phyloP scores from a whole-genome alignment of 2,888 invertebrate species.

The Suillia variegata region DNA sequence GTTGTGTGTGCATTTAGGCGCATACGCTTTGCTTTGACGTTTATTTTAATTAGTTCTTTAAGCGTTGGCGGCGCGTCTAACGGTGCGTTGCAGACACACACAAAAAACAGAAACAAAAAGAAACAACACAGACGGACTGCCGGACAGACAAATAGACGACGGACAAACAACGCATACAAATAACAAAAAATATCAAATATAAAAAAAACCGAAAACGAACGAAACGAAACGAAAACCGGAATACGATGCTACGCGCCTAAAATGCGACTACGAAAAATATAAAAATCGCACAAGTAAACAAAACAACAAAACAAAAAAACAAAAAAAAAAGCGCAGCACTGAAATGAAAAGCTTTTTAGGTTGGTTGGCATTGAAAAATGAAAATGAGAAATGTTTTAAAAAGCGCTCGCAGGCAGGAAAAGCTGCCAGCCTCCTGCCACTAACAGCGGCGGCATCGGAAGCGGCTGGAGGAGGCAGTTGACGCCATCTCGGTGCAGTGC shows the following conservation, averaged over 20 bases:
- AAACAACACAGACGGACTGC: neutral
- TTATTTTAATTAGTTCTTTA: slow-evolving; percentile 44
- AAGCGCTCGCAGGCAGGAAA: slow-evolving; percentile 20
- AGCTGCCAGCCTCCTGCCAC: neutral
- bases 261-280: slow-evolving; percentile 8
- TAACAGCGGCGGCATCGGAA: neutral
- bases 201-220: too few relatives aligned
- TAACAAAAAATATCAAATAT: slow-evolving; percentile 16
- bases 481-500: neutral
- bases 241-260: slow-evolving; percentile 14
- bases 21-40: slow-evolving; percentile 37
- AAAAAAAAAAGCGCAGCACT: slow-evolving; percentile 16
- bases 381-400: slow-evolving; percentile 11
- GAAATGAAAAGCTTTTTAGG: neutral
- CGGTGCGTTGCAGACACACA: slow-evolving; percentile 34
- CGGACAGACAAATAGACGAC: slow-evolving; percentile 11
- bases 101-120: neutral
- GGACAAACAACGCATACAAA: slow-evolving; percentile 23
- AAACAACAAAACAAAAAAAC: slow-evolving; percentile 12
- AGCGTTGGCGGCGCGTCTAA: slow-evolving; percentile 24
- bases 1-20: slow-evolving; percentile 34
- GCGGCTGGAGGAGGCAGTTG: neutral
- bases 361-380: slow-evolving; percentile 26
- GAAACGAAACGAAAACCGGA: too few relatives aligned
- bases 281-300: slow-evolving; percentile 11